Evolutionary conservation across 2,113 vertebrate genomes (phyloP), one percentile per base, ranked within the genome.

Genomic region (Pandion haliaetus): DNA sequence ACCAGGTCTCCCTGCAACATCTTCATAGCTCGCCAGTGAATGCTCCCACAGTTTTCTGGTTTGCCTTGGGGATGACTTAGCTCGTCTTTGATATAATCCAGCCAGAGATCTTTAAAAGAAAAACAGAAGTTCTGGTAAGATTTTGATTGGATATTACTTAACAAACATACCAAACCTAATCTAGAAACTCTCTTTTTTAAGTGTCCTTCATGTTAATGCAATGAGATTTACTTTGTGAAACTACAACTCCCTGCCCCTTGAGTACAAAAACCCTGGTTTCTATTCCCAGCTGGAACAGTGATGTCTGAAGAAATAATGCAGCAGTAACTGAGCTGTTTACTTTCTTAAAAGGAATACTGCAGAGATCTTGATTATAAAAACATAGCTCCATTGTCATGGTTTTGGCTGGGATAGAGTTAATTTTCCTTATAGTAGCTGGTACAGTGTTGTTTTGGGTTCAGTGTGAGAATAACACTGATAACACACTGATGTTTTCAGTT

Each of bases 21-120:
- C 97, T 99, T 99, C 99, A 99, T 98, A 80, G 99, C 99, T 96
- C 99, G 98, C 99, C 99, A 99, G 97, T 99, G 99, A 95, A 99
- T 98, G 95, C 98, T 98, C 63, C 98, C 98, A 14, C 98, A 99
- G 94, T 99, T 99, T 95, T 99, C 98, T 17, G 99, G 98, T 96
- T 98, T 99, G 24, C 99, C 99, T 9, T 98, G 96, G 7, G 98
- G 93, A 59, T 99, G 98, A 78, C 83, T 98, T 84, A 99, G 94
- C 96, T 99, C 99, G 88, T 99, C 99, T 95, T 98, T 98, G 90
- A 99, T 98, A 93, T 99, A 99, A 95, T 98, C 98, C 94, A 99
- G 97, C 99, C 99, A 99, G 79, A 99, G 97, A 96, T 99, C 99
- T 99, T 97, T 38, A 96, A 96, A 91, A 71, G 44, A 58, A 97